Base-by-base conservation (phyloP, 2,797 vertebrate species). In the Heterohyrax brucei region DNA sequence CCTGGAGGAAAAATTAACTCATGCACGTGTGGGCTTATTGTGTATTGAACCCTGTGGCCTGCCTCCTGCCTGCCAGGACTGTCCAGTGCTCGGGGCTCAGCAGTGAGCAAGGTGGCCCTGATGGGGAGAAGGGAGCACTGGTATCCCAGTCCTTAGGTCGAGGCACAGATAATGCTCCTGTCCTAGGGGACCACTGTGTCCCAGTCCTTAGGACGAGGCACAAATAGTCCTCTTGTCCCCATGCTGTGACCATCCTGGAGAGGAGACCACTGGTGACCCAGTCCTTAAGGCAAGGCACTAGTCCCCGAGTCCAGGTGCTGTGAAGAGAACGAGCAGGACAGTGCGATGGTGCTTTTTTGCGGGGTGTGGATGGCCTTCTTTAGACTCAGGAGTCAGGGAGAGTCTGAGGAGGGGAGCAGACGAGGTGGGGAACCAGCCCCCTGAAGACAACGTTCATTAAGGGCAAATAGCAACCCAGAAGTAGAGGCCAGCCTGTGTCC, bases 261-360 rank as follows among this genome's bases (percentile, higher is more conserved):
- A 66, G 26, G 28, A 66, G 64, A 28, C 28, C 2, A 2, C 26
- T 68, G 5, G n/a, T 73, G 39, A 39, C 39, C 39, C 39, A 39
- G 39, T 39, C 39, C 39, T 39, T 39, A 39, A 39, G 39, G 39
- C 39, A 39, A 39, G 39, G 39, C 39, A 39, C 39, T 18, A 84
- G 0, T n/a, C 56, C 48, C 4, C 4, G 62, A 44, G 6, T 22
- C 10, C 21, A 16, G 2, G 19, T 48, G n/a, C 76, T 50, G 3
- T 44, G n/a, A 24, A 13, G 46, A 44, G 19, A 50, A 18, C 21
- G 16, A 64, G 26, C 28, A 30, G 72, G 13, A 53, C 59, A 16
- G 0, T 5, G 5, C 0, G 0, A 7, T 3, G 0, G 10, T 24
- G 76, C 28, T 26, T 14, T 61, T 18, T 30, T 70, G 26, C 5